Conservation (phyloP, 2,113 vertebrate species). For the Prochilodus magdalenae region DNA sequence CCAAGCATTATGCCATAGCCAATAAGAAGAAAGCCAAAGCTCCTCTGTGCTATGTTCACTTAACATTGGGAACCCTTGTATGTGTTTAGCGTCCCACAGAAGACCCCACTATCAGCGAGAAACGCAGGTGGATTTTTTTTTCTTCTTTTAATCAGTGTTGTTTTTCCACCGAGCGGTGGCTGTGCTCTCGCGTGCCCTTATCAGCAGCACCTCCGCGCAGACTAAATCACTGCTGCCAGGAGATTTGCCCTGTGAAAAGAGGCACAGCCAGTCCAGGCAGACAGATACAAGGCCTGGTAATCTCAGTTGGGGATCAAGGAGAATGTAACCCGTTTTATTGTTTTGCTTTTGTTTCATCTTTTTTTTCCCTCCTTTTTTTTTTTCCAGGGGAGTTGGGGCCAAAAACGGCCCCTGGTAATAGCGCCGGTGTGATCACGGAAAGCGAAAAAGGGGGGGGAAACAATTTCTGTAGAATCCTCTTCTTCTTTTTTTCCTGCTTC, state of each 20-base stretch:
- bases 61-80: conserved; percentile 12
- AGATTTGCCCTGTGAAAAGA: conserved; percentile 31
- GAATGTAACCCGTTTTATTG: conserved; percentile 39
- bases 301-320: conserved; percentile 42
- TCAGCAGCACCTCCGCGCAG: conserved; percentile 31
- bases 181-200: conserved; percentile 43
- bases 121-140: not conserved
- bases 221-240: conserved; percentile 47
- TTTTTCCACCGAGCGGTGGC: conserved; percentile 22
- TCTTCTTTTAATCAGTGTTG: conserved; percentile 41
- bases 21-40: not conserved
- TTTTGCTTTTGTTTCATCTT: conserved; percentile 33
- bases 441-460: not conserved
- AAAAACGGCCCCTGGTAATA: conserved; percentile 39
- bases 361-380: conserved; percentile 16
- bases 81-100: conserved; percentile 28
- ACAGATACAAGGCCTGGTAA: conserved; percentile 37
- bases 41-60: not conserved
- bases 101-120: conserved; percentile 24
- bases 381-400: conserved; percentile 1
- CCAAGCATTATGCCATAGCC: not conserved
- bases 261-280: conserved; percentile 18
- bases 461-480: conserved; percentile 31
- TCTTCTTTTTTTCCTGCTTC: conserved; percentile 4
- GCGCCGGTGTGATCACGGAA: conserved; percentile 41